phyloP scores from a whole-genome alignment of 2,797 vertebrate species.

The Crenichthys baileyi region DNA sequence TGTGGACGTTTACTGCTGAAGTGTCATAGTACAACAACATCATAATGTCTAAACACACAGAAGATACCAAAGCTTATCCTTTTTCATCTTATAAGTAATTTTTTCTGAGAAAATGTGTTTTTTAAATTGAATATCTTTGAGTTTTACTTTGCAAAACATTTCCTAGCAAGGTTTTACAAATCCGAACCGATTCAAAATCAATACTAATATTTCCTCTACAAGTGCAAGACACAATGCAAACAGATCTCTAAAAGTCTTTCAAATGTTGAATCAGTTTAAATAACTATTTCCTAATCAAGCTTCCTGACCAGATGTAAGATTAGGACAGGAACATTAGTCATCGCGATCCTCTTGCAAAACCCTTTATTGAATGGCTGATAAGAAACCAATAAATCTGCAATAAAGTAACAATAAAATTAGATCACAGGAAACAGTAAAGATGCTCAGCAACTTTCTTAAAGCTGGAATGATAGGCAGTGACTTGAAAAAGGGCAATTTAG shows the following conservation, averaged over 20 bases:
- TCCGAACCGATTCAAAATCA: neutral
- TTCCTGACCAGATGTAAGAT: neutral
- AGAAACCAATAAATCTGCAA: neutral
- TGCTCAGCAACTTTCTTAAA: neutral
- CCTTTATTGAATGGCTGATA: neutral
- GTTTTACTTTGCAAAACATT: neutral
- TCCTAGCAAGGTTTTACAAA: neutral
- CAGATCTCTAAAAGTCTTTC: neutral
- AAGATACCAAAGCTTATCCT: too few species aligned
- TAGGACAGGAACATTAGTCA: neutral
- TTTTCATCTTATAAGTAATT: too few species aligned
- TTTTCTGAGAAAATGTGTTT: neutral
- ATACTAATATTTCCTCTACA: neutral
- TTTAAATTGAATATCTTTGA: too few species aligned
- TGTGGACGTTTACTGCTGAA: neutral
- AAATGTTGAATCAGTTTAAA: neutral
- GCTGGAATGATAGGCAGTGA: neutral
- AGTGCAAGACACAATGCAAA: neutral
- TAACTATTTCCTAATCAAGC: neutral
- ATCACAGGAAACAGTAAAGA: neutral
- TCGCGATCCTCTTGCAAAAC: neutral
- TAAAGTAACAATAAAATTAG: slow-evolving; percentile 6
- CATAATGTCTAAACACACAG: too few species aligned
- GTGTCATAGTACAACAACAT: too few species aligned
- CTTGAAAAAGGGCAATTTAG: too few species aligned